A percentile compares a stretch with the other conserved stretches of the same genome.
phyloP scores from a whole-genome alignment of 1,140 invertebrate species.

The Monomorium pharaonis region DNA sequence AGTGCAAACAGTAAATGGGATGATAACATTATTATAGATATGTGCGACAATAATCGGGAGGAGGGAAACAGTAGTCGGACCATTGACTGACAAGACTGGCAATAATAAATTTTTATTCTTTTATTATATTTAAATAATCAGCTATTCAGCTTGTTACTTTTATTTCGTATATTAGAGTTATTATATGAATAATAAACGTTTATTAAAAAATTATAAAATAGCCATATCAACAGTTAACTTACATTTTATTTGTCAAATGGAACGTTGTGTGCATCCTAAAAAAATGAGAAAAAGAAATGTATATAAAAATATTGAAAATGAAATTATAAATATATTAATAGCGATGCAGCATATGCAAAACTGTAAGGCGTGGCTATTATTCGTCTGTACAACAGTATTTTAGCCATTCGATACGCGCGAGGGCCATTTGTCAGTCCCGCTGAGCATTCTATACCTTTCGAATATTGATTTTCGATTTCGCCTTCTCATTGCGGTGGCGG shows the following conservation, averaged over 20 bases:
- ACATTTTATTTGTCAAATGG: not conserved
- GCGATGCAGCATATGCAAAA: not conserved
- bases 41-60: too few relatives aligned
- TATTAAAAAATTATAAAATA: too few relatives aligned
- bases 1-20: too few relatives aligned
- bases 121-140: too few relatives aligned
- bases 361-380: slow-evolving; percentile 21
- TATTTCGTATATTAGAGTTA: too few relatives aligned
- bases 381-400: slow-evolving; percentile 39
- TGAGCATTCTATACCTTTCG: slow-evolving; percentile 56
- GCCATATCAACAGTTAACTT: too few relatives aligned
- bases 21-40: too few relatives aligned
- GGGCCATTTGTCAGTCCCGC: slow-evolving; percentile 52
- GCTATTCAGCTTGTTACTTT: too few relatives aligned
- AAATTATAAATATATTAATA: not conserved
- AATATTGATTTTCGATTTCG: slow-evolving; percentile 58
- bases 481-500: slow-evolving; percentile 42
- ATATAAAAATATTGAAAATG: not conserved
- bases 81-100: too few relatives aligned
- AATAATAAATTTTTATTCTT: too few relatives aligned
- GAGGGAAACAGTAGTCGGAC: too few relatives aligned
- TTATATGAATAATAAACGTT: too few relatives aligned
- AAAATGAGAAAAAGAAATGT: not conserved
- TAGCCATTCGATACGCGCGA: slow-evolving; percentile 47
- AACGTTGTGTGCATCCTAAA: not conserved